Conservation (phyloP, 1,140 invertebrate species). For the Drosophila punjabiensis region DNA sequence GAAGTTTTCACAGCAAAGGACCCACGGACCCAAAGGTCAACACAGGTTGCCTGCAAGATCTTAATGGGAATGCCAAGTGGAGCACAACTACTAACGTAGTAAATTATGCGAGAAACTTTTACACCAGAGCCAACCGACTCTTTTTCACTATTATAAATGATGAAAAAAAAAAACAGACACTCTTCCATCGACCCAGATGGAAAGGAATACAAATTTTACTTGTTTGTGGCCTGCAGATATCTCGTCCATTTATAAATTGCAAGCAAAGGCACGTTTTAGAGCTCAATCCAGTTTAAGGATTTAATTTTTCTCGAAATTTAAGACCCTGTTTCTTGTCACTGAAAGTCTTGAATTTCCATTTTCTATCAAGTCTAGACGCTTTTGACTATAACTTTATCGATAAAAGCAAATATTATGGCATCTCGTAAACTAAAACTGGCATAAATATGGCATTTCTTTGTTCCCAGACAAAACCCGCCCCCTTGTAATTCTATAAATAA, state of each 20-base stretch:
- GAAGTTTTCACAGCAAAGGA: constrained; percentile 39
- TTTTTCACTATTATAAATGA: constrained; percentile 17
- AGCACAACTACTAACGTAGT: constrained; percentile 45
- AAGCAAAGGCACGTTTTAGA: constrained; percentile 3
- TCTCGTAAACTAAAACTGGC: constrained; percentile 32
- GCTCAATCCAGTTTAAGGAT: background rate
- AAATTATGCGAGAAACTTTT: constrained; percentile 72
- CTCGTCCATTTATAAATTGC: constrained; percentile 19
- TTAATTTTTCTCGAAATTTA: background rate
- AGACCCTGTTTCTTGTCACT: background rate
- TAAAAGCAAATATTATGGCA: constrained; percentile 38
- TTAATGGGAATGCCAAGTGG: constrained; percentile 62
- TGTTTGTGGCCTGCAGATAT: constrained; percentile 10
- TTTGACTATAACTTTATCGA: constrained; percentile 26
- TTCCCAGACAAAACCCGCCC: constrained; percentile 13
- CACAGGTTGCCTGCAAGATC: constrained; percentile 40
- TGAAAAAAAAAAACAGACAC: constrained; percentile 35
- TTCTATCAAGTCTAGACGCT: constrained; percentile 57
- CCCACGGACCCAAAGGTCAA: constrained; percentile 28
- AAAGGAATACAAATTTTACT: constrained; percentile 11
- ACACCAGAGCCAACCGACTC: constrained; percentile 10
- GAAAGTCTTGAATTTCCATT: constrained; percentile 11
- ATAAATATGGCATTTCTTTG: constrained; percentile 51
- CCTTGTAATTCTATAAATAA: constrained; percentile 21
- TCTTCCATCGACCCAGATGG: constrained; percentile 10